Base-by-base conservation (phyloP, 2,797 vertebrate species). In the Forpus xanthops region DNA sequence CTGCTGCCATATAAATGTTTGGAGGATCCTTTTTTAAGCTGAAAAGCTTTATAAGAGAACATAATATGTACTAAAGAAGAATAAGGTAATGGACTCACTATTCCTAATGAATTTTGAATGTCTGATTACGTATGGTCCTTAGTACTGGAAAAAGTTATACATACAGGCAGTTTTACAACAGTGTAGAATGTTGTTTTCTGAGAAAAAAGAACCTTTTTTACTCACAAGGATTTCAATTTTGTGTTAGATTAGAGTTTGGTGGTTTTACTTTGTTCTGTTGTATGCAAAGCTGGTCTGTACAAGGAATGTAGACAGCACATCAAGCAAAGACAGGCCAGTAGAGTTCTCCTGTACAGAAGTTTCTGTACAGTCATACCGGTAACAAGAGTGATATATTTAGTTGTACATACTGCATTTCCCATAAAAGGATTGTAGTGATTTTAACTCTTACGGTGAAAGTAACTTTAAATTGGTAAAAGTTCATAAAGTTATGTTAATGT, bases 401-500 rank as follows among this genome's bases (percentile, higher is more conserved):
- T 53, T 87, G 90, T 85, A 78, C 61, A 35, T 58, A 49, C 60
- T 42, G 62, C 64, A 12, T 87, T 91, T 94, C 65, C 61, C 12
- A 9, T 74, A 61, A 72, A 72, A 70, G 56, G 31, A 44, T 78
- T 75, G 62, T 47, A 27, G 45, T 64, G 89, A 28, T 90, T 27
- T 86, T 90, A 93, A 91, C 85, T 86, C 92, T 92, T 94, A n/a
- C 84, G 91, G 64, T 71, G 47, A 76, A 93, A 89, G 41, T 45
- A 87, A 87, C 79, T 80, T 94, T 91, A 88, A 96, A 94, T 73
- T 89, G 85, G 66, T 60, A 39, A 76, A 77, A 96, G 82, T 88
- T 93, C 70, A 21, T 20, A 33, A 52, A 72, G 92, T 89, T 85
- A 61, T 68, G 85, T 73, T 62, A 81, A 84, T 93, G 85, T 91